Evolutionary conservation across 37 sponge, comb jelly and placozoan genomes (phyloP).

Genomic region (Axinella damicornis): DNA sequence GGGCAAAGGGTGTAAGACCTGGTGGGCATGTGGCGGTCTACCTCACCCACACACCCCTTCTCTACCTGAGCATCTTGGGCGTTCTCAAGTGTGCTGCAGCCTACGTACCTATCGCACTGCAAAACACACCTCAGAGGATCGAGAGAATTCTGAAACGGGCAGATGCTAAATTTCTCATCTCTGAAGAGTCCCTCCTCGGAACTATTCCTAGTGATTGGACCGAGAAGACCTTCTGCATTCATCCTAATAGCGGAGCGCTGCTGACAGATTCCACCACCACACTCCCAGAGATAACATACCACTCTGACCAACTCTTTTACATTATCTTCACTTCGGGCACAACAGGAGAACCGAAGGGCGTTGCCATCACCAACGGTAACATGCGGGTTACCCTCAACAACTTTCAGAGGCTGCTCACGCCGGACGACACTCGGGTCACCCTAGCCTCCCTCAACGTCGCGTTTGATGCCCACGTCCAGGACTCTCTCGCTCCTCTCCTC

Average conservation of each 20-base stretch:
- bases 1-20: background rate
- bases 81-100: conserved; percentile 39
- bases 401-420: background rate
- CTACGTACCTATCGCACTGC: conserved; percentile 40
- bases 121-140: conserved; percentile 14
- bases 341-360: conserved; percentile 61
- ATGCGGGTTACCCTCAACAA: background rate
- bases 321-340: conserved; percentile 65
- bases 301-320: conserved; percentile 15
- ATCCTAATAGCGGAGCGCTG: background rate
- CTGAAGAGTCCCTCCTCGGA: conserved; percentile 5
- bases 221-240: background rate
- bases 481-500: conserved; percentile 30
- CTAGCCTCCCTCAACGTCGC: conserved; percentile 10
- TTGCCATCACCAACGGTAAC: conserved; percentile 40
- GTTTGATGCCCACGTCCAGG: conserved; percentile 40
- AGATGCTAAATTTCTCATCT: conserved; percentile 17
- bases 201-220: background rate
- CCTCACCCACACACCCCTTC: background rate
- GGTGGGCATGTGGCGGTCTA: conserved; percentile 30
- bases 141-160: background rate
- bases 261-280: too few relatives aligned
- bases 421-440: conserved; percentile 14
- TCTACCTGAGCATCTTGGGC: conserved; percentile 36
- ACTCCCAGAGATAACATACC: background rate